Conservation (phyloP, 2,888 invertebrate genomes). For the Sicus ferrugineus region DNA sequence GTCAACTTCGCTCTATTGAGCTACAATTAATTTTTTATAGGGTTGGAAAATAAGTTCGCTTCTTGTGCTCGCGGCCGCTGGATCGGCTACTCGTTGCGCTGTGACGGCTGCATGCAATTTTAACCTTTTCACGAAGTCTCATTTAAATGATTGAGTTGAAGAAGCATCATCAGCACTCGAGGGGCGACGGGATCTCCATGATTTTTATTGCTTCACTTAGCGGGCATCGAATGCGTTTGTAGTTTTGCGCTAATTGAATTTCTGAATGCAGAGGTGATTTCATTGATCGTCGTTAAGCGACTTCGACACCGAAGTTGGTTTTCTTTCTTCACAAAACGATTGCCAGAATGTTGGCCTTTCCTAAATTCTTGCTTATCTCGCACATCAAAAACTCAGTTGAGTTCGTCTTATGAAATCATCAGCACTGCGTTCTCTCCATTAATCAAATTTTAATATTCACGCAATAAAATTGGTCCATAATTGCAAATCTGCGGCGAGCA, state of each 20-base stretch:
- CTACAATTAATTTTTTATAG: background rate
- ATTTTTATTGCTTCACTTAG: too few relatives aligned
- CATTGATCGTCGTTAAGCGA: too few relatives aligned
- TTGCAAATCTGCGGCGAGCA: background rate
- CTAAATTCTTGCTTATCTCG: too few relatives aligned
- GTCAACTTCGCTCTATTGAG: background rate
- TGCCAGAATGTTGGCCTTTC: too few relatives aligned
- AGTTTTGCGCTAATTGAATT: background rate
- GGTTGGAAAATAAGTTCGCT: background rate
- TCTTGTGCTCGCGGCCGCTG: background rate
- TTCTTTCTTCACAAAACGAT: too few relatives aligned
- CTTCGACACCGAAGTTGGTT: too few relatives aligned
- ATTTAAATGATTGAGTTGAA: too few relatives aligned
- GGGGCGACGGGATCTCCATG: too few relatives aligned
- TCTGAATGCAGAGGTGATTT: background rate
- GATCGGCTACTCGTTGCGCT: background rate
- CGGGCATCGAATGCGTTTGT: too few relatives aligned
- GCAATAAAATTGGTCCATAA: background rate
- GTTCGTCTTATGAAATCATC: background rate
- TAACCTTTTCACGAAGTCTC: conserved; percentile 19
- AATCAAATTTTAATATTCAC: background rate
- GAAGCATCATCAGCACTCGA: too few relatives aligned
- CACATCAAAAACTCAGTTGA: background rate
- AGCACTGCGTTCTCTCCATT: background rate
- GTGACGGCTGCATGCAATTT: background rate